Base-by-base conservation (phyloP, 2,888 invertebrate species). In the Drosophila suboccidentalis region DNA sequence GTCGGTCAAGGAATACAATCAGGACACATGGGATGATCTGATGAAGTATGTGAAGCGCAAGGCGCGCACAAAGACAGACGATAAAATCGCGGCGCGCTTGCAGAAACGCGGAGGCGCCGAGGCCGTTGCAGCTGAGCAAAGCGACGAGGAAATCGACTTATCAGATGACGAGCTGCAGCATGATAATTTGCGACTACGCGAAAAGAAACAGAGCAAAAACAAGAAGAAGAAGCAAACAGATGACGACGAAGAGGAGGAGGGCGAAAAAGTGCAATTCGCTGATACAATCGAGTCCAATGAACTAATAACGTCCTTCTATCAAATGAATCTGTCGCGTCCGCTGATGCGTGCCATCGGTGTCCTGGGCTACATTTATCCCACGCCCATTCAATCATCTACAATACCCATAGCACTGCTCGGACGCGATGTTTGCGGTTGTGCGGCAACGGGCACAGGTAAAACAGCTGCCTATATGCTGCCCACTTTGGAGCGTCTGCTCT, bases 381-480 rank as follows among this genome's bases (percentile, higher is more conserved):
- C 99, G 0, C 99, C 99, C 0, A 99, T 99, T 89, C 99, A 99
- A 93, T 95, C 97, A 1, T 96, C 98, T 0, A 98, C 98, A 0
- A 97, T 99, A 91, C 99, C 99, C 1, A 95, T 98, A 10, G 99
- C 98, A 4, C 93, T 99, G 64, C 93, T 97, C 80, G 98, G 99
- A 15, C 95, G 97, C 85, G 99, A 99, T 93, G 96, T 99, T 81
- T 99, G 99, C 93, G 99, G 98, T 10, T 99, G 99, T 94, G 99
- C 99, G 32, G 98, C 99, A 0, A 99, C 99, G 0, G 99, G 99
- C 57, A 96, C 97, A 8, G 99, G 99, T 59, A 99, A 99, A 94
- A 99, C 99, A 0, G 98, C 98, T 0, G 99, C 99, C 0, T 99
- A 99, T 92, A 99, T 99, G 97, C 93, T 99, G 81, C 99, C 99